A percentile compares a stretch with the other conserved stretches of the same genome.
Evolutionary conservation across 1,140 invertebrate species (phyloP).

Genomic region (Uloborus diversus): DNA sequence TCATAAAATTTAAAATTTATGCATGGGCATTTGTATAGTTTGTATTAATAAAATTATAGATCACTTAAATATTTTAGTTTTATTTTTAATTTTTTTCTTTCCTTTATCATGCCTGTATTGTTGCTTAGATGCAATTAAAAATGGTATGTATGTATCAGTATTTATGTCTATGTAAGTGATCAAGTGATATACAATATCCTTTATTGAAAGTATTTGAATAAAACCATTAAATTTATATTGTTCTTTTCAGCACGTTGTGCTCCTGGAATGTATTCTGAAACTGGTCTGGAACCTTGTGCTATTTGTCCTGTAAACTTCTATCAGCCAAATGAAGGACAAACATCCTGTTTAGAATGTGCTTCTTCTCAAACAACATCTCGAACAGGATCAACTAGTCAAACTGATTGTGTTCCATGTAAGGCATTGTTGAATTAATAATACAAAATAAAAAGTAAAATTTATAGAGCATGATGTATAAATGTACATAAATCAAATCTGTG

Average conservation of each 20-base stretch:
- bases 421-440: background rate
- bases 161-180: too few relatives aligned
- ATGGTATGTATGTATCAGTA: too few relatives aligned
- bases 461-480: background rate
- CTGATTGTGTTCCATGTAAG: conserved; percentile 78
- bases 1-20: too few relatives aligned
- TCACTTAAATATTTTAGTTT: too few relatives aligned
- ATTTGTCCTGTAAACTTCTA: conserved; percentile 93
- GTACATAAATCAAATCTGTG: too few relatives aligned
- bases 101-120: too few relatives aligned
- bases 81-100: too few relatives aligned
- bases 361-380: conserved; percentile 83
- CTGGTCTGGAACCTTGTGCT: conserved; percentile 93
- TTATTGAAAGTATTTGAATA: background rate
- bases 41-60: too few relatives aligned
- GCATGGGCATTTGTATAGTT: too few relatives aligned
- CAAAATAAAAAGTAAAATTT: background rate
- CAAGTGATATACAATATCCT: background rate
- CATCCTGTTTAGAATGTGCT: conserved; percentile 85
- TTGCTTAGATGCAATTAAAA: too few relatives aligned
- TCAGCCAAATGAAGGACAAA: conserved; percentile 83
- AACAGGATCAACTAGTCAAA: conserved; percentile 77
- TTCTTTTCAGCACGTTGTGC: conserved; percentile 71
- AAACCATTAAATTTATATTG: background rate
- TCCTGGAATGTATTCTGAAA: conserved; percentile 91